Evolutionary conservation across 2,113 vertebrate genomes (phyloP), one percentile per base, ranked within the genome.

Genomic region (Ochotona princeps): DNA sequence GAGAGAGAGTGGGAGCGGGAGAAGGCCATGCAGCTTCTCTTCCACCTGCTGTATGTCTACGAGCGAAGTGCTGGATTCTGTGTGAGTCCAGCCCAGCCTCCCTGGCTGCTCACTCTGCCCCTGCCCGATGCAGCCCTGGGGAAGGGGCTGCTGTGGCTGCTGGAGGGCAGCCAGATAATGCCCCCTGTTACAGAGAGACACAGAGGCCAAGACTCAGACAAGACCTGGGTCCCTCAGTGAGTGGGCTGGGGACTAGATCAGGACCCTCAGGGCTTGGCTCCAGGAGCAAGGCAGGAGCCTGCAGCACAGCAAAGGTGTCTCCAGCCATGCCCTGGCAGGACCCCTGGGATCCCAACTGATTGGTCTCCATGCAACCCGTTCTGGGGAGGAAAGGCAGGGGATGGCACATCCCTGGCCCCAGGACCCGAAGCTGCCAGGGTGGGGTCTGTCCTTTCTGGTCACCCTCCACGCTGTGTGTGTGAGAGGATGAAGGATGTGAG

Each of bases 1-100:
- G 96, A 97, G 78, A 97, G 88, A 66, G 96, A 96, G 1, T 94
- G 95, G 96, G 96, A 97, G 61, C 73, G 93, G 14, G 96, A 97
- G 78, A 96, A 93, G 61, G 96, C 96, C 1, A 35, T 96, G 84
- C 47, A 20, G 13, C 93, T 97, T 25, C 73, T 91, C 1, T 84
- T 97, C 8, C 70, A 1, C 0, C 94, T 97, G n/a, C 25, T 92
- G 93, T 54, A 93, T 35, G 38, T 91, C 91, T 97, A 96, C 1
- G 35, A 87, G 20, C 91, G 96, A 1, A 96, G 91, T 2, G 1
- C 83, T 0, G 87, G 91, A 0, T 87, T 96, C 96, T 96, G 96
- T 0, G 95, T 97, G 92, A 97, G 97, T 97, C 10, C 0, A 0
- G 13, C 25, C 74, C 65, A 3, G 4, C 30, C 0, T 0, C 15